Evolutionary conservation across 2,888 invertebrate genomes (phyloP), one percentile per base, ranked within the genome.

Genomic region (Scaptomyza reducta): DNA sequence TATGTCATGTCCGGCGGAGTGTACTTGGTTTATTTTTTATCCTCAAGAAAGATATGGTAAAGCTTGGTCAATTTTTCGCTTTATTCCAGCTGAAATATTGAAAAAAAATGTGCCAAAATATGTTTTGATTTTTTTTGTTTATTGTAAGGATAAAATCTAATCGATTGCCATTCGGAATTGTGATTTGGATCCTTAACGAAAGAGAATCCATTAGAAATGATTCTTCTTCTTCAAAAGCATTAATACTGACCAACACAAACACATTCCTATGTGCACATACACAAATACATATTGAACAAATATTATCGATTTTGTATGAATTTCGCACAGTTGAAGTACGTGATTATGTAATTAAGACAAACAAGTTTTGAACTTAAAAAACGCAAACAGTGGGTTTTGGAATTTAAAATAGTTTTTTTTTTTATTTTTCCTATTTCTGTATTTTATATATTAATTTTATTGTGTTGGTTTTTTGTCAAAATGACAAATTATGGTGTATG

Each of bases 401-500:
- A 22, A 22, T 22, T 22, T 2, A 22, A 5, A n/a, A n/a, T n/a
- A n/a, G n/a, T n/a, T 22, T 22, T 22, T 22, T 22, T 2, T 2
- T 22, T 22, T 22, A 3, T 18, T 42, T 22, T 41, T 27, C 0
- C 50, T 18, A 11, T 31, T 45, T 56, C 22, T 41, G 6, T 27
- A 42, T 35, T 33, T 7, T 59, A 6, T 25, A 6, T 65, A 51
- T 16, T 57, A 22, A 53, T 25, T 47, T 33, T 14, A 7, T 25
- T 31, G 38, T 38, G 9, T 46, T 40, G 29, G 27, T 18, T 16
- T 50, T 38, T 50, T 38, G 11, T 16, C 16, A 3, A 41, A 47
- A 47, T 56, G 6, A 22, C 9, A 29, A 49, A 46, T 72, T 53
- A 31, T 71, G 77, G 77, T 72, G 73, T 69, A 47, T 77, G 65